Evolutionary conservation across 2,888 invertebrate genomes (phyloP).

Genomic region (Hydrotaea diabolus): DNA sequence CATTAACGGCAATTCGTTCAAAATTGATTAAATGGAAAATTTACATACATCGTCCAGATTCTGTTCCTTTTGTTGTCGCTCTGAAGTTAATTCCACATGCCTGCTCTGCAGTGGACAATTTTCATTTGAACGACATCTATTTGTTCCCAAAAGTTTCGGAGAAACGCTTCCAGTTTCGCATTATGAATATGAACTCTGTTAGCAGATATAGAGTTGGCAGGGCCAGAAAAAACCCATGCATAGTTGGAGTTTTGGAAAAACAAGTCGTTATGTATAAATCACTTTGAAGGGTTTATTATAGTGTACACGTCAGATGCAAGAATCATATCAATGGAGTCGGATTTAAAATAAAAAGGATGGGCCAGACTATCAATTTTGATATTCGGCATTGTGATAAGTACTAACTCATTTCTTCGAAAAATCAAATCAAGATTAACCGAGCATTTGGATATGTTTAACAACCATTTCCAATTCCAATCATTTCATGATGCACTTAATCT

Average conservation of each 20-base stretch:
- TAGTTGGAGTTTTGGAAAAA: constrained; percentile 54
- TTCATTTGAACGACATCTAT: constrained; percentile 18
- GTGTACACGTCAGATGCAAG: no score
- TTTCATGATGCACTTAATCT: no score
- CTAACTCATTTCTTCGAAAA: no score
- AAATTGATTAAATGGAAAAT: constrained; percentile 46
- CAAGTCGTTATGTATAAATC: constrained; percentile 37
- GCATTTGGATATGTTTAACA: no score
- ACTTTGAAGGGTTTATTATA: no score
- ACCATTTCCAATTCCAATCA: no score
- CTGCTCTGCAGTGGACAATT: constrained; percentile 6
- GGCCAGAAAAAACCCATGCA: constrained; percentile 54
- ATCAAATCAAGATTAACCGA: no score
- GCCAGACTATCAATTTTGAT: no score
- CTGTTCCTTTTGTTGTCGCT: constrained; percentile 8
- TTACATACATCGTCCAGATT: constrained; percentile 41
- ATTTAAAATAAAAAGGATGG: no score
- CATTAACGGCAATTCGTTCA: constrained; percentile 12
- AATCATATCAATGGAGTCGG: no score
- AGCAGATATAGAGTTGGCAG: not conserved
- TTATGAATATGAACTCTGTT: constrained; percentile 34
- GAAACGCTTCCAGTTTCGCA: constrained; percentile 36
- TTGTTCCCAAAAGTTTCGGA: constrained; percentile 50
- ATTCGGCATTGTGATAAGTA: no score
- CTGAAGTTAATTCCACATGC: constrained; percentile 43